Conservation (phyloP, 2,113 vertebrate species). For the Pteruthius melanotis region DNA sequence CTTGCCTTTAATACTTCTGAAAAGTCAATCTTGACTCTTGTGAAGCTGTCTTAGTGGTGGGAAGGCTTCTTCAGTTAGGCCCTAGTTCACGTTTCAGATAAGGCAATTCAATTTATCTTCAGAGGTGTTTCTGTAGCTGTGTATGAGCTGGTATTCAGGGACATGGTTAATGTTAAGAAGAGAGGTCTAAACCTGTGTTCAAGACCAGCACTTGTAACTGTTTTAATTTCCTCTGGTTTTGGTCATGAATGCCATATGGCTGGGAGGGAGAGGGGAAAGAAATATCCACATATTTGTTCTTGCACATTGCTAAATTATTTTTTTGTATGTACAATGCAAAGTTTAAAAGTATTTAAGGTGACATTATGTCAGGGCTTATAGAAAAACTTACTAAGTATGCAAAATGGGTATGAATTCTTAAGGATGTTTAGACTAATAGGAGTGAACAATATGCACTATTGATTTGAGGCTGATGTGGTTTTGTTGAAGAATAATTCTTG, state of each 20-base stretch:
- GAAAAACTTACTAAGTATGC: neutral
- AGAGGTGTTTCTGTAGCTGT: neutral
- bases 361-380: neutral
- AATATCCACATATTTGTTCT: rapidly evolving
- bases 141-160: neutral
- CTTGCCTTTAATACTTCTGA: neutral
- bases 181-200: neutral
- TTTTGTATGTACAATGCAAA: neutral
- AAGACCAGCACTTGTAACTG: neutral
- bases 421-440: neutral
- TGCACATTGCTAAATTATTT: neutral
- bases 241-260: rapidly evolving
- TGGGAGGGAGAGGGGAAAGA: neutral
- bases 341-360: neutral
- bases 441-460: neutral
- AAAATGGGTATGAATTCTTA: neutral
- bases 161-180: neutral
- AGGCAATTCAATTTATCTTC: neutral
- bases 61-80: neutral
- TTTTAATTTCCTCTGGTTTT: neutral
- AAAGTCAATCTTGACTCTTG: neutral
- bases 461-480: neutral
- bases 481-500: neutral
- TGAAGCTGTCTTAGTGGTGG: neutral
- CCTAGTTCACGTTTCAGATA: neutral